These are phyloP conservation scores for Paelopatides confundens DNA, from an alignment of 53 echinoderm and acorn worm genomes.

Conservation along the genomic window DNA sequence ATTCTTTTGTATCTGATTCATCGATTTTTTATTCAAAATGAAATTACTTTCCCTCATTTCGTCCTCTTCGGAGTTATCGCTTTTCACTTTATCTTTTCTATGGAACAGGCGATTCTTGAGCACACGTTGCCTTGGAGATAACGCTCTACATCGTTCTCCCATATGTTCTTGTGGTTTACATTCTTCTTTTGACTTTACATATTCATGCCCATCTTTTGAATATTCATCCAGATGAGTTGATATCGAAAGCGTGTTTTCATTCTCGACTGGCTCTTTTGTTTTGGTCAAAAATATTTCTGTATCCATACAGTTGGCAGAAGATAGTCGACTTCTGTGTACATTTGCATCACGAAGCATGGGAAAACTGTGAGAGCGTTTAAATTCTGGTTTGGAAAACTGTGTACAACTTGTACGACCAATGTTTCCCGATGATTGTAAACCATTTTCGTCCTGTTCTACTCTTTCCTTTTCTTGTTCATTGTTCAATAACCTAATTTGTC, in stretches of 20 bases:
- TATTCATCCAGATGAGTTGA: not conserved
- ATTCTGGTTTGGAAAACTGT: not conserved
- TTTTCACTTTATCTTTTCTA: not conserved
- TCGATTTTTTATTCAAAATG: not conserved
- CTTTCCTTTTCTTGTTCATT: no score
- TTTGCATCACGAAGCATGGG: not conserved
- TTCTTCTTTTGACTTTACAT: no score
- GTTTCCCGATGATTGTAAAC: no score
- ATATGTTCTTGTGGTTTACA: no score
- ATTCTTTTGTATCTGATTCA: constrained; percentile 1
- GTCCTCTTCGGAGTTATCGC: not conserved
- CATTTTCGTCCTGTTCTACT: no score
- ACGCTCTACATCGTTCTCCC: no score
- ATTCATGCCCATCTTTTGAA: not conserved
- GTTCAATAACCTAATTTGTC: no score
- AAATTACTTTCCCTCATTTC: not conserved
- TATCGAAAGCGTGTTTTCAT: not conserved
- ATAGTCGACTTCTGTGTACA: not conserved
- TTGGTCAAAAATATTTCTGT: not conserved
- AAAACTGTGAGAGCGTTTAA: not conserved
- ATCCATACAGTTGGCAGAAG: not conserved
- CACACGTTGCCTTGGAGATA: no score
- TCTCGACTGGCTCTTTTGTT: not conserved
- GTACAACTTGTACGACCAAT: not conserved
- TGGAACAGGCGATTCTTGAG: no score